Base-by-base conservation (phyloP, 2,888 invertebrate genomes). In the Therioaphis trifolii region DNA sequence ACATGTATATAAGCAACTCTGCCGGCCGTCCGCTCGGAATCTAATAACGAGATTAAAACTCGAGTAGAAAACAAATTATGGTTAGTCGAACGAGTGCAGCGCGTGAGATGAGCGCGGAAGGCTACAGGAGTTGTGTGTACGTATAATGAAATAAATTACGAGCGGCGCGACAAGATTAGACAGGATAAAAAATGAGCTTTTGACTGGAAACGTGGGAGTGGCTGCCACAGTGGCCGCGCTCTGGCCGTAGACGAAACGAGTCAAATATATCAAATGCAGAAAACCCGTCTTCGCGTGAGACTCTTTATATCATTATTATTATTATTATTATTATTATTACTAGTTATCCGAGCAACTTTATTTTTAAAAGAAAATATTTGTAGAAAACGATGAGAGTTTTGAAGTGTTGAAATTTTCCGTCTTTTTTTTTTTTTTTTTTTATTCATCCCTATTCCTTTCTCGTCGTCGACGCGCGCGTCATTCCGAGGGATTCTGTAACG, bases 211-310 rank as follows among this genome's bases (percentile, higher is more conserved):
- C 15, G 58, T 80, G 46, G 79, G 46, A 58, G 61, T 69, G 21
- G 71, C 29, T 61, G 27, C 21, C 15, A n/a, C n/a, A n/a, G n/a
- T n/a, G n/a, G n/a, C n/a, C n/a, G n/a, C n/a, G 21, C 21, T 49
- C 21, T 29, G 14, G 21, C 21, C 61, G 61, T 46, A 71, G 46
- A 80, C 55, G 58, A 79, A 79, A 79, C 14, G 58, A 71, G 46
- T 71, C 11, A 43, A 71, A 79, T 79, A 58, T 71, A 71, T 79
- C 79, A 80, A 80, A 69, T 27, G 29, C 55, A 40, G 46, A 77
- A 75, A 75, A 77, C 46, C 66, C n/a, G 63, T 35, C 15, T 12
- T n/a, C 63, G 24, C 40, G 2, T 15, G 2, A 43, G n/a, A 58
- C 24, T 29, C 46, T 46, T 71, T 27, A 29, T 52, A 49, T 27